phyloP scores from a whole-genome alignment of 2,888 invertebrate species.

The Hirtodrosophila cameraria region DNA sequence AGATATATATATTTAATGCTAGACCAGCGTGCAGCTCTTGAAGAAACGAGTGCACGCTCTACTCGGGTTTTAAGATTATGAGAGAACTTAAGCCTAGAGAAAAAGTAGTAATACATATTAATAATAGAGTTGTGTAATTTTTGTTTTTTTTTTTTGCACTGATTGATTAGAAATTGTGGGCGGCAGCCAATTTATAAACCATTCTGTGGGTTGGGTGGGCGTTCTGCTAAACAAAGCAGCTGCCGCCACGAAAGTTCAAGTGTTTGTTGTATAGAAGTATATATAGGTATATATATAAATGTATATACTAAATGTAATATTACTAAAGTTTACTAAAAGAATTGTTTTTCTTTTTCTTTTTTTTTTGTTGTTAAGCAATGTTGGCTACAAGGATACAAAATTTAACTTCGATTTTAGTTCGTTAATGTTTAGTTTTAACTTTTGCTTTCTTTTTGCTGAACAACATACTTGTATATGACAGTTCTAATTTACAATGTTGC shows the following conservation, averaged over 20 bases:
- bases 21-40: constrained; percentile 47
- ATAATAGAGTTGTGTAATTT: constrained; percentile 51
- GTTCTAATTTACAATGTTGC: constrained; percentile 65
- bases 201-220: constrained; percentile 7
- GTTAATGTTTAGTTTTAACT: constrained; percentile 15
- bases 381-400: constrained; percentile 46
- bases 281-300: too few species aligned
- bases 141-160: too few species aligned
- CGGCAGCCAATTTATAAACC: constrained; percentile 35
- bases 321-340: constrained; percentile 27
- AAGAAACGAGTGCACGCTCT: constrained; percentile 50
- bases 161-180: constrained; percentile 65
- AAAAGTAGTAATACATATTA: constrained; percentile 65
- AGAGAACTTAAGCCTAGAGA: constrained; percentile 69
- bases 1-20: constrained; percentile 51
- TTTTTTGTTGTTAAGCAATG: constrained; percentile 25
- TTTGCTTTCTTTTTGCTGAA: constrained; percentile 27
- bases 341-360: too few species aligned
- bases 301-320: constrained; percentile 35
- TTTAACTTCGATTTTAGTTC: constrained; percentile 31
- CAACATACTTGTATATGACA: constrained; percentile 40
- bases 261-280: too few species aligned
- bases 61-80: constrained; percentile 60
- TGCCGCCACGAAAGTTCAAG: constrained; percentile 58
- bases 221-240: constrained; percentile 26